Conservation (phyloP, 2,888 invertebrate species). For the Habroteleia sp. region DNA sequence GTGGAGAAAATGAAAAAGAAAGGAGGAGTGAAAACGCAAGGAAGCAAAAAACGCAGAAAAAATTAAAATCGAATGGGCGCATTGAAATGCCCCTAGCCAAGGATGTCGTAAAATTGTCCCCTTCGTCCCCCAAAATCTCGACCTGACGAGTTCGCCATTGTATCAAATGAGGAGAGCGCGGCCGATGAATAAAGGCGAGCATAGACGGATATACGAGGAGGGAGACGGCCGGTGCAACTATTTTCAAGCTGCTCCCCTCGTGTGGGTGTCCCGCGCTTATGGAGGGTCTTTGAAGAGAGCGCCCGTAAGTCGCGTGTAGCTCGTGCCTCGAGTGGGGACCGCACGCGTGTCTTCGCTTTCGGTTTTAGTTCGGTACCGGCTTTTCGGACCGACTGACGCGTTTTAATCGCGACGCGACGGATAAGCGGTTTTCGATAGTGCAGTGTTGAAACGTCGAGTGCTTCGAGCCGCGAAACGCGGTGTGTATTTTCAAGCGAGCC, state of each 20-base stretch:
- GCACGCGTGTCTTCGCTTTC: constrained; percentile 79
- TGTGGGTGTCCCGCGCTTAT: constrained; percentile 60
- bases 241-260: constrained; percentile 60
- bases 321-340: constrained; percentile 70
- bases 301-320: constrained; percentile 57
- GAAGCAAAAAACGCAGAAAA: not conserved
- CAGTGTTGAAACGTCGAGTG: constrained; percentile 30
- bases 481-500: constrained; percentile 22
- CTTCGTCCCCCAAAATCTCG: constrained; percentile 33
- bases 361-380: constrained; percentile 77
- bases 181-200: constrained; percentile 45
- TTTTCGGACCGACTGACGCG: constrained; percentile 65
- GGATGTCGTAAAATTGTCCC: constrained; percentile 13
- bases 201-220: constrained; percentile 23
- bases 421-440: not conserved
- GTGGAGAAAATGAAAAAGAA: not conserved
- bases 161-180: constrained; percentile 37
- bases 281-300: constrained; percentile 60
- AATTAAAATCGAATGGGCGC: constrained; percentile 4
- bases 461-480: constrained; percentile 5
- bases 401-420: constrained; percentile 48
- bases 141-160: constrained; percentile 28
- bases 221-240: constrained; percentile 59
- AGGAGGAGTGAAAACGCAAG: not conserved
- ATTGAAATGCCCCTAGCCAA: constrained; percentile 1